phyloP scores from a whole-genome alignment of 2,797 vertebrate species.

The Malurus splendens region DNA sequence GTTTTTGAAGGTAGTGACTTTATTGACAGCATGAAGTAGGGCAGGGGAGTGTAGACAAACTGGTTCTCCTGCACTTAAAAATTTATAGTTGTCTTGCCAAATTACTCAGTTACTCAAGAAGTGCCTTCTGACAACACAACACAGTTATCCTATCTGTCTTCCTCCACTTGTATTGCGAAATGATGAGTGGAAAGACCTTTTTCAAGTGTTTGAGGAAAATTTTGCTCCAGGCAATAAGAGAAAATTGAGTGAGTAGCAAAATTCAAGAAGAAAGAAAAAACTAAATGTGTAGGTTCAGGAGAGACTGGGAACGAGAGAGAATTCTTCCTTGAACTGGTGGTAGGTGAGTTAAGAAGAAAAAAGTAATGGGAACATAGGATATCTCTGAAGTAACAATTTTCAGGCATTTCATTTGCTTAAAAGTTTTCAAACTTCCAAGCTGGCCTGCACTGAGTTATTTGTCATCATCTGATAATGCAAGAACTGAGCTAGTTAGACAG shows the following conservation, averaged over 20 bases:
- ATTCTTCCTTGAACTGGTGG: background rate
- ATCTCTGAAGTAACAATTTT: background rate
- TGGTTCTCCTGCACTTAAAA: background rate
- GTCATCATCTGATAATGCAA: background rate
- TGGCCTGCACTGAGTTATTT: background rate
- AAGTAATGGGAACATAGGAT: background rate
- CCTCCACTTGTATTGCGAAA: background rate
- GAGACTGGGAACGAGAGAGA: background rate
- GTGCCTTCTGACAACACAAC: background rate
- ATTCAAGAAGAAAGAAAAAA: background rate
- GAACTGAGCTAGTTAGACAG: background rate
- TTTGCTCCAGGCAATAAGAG: background rate
- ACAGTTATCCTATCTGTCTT: background rate
- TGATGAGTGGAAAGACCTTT: background rate
- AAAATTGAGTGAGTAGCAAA: background rate
- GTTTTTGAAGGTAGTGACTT: background rate
- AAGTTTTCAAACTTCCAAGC: background rate
- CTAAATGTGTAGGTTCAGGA: rapidly evolving
- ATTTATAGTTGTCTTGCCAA: background rate
- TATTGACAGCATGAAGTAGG: background rate
- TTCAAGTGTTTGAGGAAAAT: background rate
- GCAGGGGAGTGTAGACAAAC: background rate
- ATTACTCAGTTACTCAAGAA: background rate
- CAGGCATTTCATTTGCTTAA: background rate
- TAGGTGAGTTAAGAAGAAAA: background rate